phyloP scores from a whole-genome alignment of 2,797 vertebrate species.

The Eleutherodactylus coqui region DNA sequence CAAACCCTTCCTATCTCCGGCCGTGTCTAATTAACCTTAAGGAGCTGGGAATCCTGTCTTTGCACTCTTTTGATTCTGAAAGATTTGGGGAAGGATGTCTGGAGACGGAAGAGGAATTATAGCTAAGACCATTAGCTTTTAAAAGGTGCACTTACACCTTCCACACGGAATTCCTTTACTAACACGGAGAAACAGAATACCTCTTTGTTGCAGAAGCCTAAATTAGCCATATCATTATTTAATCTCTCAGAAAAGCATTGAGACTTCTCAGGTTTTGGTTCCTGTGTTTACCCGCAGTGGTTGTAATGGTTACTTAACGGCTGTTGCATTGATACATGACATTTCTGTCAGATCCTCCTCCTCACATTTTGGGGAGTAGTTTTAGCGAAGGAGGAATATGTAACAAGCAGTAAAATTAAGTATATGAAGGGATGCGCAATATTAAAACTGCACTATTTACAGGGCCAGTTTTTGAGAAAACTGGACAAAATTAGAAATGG shows the following conservation, averaged over 20 bases:
- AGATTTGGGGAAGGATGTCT: constrained; percentile 60
- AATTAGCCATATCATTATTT: constrained; percentile 2
- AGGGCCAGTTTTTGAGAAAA: too few relatives aligned
- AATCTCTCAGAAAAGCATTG: background rate
- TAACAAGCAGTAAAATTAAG: too few relatives aligned
- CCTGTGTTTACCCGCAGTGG: too few relatives aligned
- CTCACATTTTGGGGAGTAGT: too few relatives aligned
- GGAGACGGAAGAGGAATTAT: constrained; percentile 59
- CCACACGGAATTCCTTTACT: constrained; percentile 43
- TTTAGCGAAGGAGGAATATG: too few relatives aligned
- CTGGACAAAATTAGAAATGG: too few relatives aligned
- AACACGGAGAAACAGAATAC: constrained; percentile 12
- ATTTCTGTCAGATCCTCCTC: background rate
- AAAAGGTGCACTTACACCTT: constrained; percentile 58
- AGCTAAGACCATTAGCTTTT: constrained; percentile 57
- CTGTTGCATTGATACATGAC: background rate
- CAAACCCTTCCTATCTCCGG: constrained; percentile 56
- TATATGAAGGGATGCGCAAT: too few relatives aligned
- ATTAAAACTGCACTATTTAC: too few relatives aligned
- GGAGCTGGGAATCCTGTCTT: constrained; percentile 46
- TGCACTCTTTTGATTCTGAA: constrained; percentile 54
- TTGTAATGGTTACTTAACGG: background rate
- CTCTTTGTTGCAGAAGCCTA: constrained; percentile 26
- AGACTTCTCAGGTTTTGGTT: background rate
- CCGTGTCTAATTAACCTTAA: constrained; percentile 54